Percentiles rank a stretch among this genome's conserved stretches.
Evolutionary conservation across 2,888 invertebrate genomes (phyloP).

Genomic region (Melinaea marsaeus): DNA sequence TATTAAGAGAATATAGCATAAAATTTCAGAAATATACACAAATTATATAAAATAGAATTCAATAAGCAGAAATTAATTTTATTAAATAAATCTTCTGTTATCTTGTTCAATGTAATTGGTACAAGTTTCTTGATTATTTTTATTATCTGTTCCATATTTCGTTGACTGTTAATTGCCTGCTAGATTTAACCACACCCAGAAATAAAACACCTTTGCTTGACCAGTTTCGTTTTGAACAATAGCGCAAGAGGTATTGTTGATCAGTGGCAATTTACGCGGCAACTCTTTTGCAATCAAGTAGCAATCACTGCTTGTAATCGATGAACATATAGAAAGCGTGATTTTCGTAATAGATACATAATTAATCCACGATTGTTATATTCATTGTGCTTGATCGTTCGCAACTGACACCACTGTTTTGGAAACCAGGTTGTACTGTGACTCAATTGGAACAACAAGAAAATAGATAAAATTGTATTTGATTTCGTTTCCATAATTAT

Average conservation of each 20-base stretch:
- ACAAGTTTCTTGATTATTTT: conserved; percentile 2
- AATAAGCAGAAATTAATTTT: neutral
- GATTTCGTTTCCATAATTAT: conserved; percentile 27
- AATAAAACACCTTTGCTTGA: conserved; percentile 47
- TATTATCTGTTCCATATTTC: conserved; percentile 3
- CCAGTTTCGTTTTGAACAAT: conserved; percentile 62
- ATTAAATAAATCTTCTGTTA: neutral
- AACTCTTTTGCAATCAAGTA: conserved; percentile 55
- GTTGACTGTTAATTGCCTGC: conserved; percentile 16
- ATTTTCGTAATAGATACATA: conserved; percentile 49
- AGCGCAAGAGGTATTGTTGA: conserved; percentile 58
- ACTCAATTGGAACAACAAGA: conserved; percentile 23
- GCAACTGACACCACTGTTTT: conserved; percentile 24
- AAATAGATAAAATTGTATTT: conserved; percentile 16
- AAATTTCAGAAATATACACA: neutral
- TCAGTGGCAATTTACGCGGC: conserved; percentile 51
- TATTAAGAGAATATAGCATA: neutral
- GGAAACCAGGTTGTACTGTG: conserved; percentile 19
- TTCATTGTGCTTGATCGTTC: conserved; percentile 23
- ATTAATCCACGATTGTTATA: conserved; percentile 43
- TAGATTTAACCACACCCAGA: conserved; percentile 32
- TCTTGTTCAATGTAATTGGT: conserved; percentile 1
- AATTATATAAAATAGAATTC: neutral
- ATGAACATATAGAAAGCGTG: conserved; percentile 62
- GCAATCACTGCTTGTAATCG: conserved; percentile 61